Percentiles rank a stretch among this genome's conserved stretches.
phyloP scores from a whole-genome alignment of 2,797 vertebrate genomes.

The Sardinella longiceps region DNA sequence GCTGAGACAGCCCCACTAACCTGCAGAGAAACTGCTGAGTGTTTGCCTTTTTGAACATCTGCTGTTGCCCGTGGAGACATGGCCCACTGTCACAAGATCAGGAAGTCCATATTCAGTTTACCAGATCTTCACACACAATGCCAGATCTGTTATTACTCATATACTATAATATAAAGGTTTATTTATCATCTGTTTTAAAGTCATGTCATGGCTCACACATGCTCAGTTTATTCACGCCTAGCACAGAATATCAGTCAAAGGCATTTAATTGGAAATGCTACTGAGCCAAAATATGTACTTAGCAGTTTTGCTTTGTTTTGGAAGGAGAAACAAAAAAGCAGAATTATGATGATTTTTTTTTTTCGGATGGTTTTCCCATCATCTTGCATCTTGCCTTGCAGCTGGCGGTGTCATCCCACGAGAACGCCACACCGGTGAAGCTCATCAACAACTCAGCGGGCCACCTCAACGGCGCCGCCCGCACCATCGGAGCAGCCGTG shows the following conservation, averaged over 20 bases:
- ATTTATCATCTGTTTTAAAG: neutral
- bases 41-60: neutral
- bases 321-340: neutral
- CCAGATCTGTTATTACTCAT: neutral
- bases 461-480: conserved; percentile 92
- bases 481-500: conserved; percentile 90
- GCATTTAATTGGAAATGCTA: neutral
- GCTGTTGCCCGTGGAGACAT: neutral
- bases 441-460: conserved; percentile 92
- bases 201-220: neutral
- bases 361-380: neutral
- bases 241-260: neutral
- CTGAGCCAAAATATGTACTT: neutral
- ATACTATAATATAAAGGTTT: no score
- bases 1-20: neutral
- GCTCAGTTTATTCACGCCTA: neutral
- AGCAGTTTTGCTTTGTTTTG: neutral
- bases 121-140: neutral
- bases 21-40: neutral
- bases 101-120: neutral
- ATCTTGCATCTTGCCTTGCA: conserved; percentile 60
- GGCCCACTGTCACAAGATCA: neutral
- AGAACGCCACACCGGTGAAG: conserved; percentile 97
- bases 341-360: neutral
- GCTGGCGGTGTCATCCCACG: conserved; percentile 95